These are phyloP conservation scores for Mohoua ochrocephala DNA, from an alignment of 2,113 vertebrate species.

Conservation along the genomic window DNA sequence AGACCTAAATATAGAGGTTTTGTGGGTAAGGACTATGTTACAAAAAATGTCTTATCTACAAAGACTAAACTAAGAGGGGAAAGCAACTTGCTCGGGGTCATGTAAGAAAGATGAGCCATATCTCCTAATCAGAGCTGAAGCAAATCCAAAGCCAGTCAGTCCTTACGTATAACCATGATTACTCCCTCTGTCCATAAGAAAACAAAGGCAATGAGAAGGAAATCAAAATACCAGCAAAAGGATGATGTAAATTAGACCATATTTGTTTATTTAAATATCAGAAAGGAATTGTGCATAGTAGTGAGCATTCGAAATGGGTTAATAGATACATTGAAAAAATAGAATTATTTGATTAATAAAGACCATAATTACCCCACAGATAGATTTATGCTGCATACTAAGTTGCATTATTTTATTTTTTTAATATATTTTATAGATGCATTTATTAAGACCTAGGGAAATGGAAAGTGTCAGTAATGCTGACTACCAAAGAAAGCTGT, in stretches of 20 bases:
- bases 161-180: neutral
- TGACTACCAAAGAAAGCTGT: neutral
- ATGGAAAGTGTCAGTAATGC: neutral
- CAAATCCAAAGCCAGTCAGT: neutral
- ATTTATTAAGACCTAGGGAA: neutral
- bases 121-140: neutral
- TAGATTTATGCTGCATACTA: neutral
- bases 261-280: neutral
- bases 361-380: neutral
- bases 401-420: neutral
- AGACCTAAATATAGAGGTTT: neutral
- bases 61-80: neutral
- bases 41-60: neutral
- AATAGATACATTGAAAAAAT: neutral
- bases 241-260: neutral
- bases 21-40: neutral
- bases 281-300: neutral
- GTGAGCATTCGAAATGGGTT: neutral
- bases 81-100: neutral
- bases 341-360: neutral
- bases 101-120: neutral
- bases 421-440: neutral
- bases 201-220: neutral
- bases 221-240: neutral
- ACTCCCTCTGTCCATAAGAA: neutral